Percentiles rank a stretch among this genome's conserved stretches.
phyloP scores from a whole-genome alignment of 2,888 invertebrate genomes.

The Venusia cambrica region DNA sequence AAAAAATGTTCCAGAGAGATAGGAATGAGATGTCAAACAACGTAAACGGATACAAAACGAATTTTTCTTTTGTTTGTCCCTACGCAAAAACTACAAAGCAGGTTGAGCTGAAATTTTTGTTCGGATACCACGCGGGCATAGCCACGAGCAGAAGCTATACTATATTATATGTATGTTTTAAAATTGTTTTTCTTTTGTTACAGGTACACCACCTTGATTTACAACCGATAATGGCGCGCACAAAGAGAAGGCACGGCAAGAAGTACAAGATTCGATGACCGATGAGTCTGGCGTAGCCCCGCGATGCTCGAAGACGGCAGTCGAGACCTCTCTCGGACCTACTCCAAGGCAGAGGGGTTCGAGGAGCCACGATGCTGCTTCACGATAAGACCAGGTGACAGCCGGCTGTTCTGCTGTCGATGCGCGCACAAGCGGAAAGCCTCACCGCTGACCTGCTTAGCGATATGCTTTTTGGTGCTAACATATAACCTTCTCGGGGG shows the following conservation, averaged over 20 bases:
- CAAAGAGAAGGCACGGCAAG: slow-evolving; percentile 22
- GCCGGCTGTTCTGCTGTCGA: slow-evolving; percentile 65
- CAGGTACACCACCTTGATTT: slow-evolving; percentile 7
- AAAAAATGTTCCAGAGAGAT: too few species aligned
- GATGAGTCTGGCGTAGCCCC: slow-evolving; percentile 13
- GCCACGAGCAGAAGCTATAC: too few species aligned
- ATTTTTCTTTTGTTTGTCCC: too few species aligned
- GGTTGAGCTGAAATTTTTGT: too few species aligned
- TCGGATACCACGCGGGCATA: too few species aligned
- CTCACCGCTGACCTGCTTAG: slow-evolving; percentile 89
- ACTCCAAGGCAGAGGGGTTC: slow-evolving; percentile 15
- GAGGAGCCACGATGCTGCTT: slow-evolving; percentile 23
- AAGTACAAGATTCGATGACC: slow-evolving; percentile 23
- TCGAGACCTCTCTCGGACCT: slow-evolving; percentile 20
- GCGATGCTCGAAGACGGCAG: slow-evolving; percentile 29
- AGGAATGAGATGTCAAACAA: too few species aligned
- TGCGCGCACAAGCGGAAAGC: slow-evolving; percentile 58
- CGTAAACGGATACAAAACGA: too few species aligned
- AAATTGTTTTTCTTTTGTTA: slow-evolving; percentile 17
- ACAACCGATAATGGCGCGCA: slow-evolving; percentile 17
- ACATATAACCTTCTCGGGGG: slow-evolving; percentile 96
- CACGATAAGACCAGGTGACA: slow-evolving; percentile 11
- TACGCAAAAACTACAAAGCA: too few species aligned
- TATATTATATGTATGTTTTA: too few species aligned
- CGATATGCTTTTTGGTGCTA: slow-evolving; percentile 91